A percentile compares a stretch with the other conserved stretches of the same genome.
These are phyloP conservation scores for Picus viridis DNA, from an alignment of 2,797 vertebrate genomes.

Conservation along the genomic window DNA sequence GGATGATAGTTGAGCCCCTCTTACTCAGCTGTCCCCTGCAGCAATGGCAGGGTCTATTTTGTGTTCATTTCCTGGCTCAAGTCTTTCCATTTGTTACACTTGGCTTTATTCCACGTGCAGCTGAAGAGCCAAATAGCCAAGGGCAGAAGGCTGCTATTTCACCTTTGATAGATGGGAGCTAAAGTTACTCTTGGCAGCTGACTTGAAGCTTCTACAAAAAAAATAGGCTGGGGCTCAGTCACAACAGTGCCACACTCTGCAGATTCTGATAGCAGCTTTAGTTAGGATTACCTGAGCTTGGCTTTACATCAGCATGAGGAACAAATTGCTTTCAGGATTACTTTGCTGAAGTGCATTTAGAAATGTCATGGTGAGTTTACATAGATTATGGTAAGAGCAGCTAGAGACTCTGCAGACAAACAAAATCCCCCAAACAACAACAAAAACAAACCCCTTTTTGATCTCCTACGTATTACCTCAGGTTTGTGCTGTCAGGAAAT, in stretches of 20 bases:
- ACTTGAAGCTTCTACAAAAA: background rate
- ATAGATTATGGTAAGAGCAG: background rate
- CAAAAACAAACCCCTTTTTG: background rate
- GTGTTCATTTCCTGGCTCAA: constrained; percentile 42
- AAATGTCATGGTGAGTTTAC: background rate
- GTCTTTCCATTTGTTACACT: background rate
- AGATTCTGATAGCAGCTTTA: background rate
- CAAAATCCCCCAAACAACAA: background rate
- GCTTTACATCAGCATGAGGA: background rate
- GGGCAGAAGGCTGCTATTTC: constrained; percentile 55
- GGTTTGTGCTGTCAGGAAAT: background rate
- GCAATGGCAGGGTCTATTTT: background rate
- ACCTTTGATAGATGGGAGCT: constrained; percentile 40
- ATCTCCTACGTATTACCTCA: background rate
- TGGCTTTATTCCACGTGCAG: background rate
- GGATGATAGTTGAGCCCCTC: background rate
- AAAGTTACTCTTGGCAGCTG: constrained; percentile 38
- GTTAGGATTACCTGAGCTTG: background rate
- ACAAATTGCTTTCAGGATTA: background rate
- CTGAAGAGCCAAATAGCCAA: constrained; percentile 43
- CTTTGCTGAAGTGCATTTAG: background rate
- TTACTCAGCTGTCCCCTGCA: background rate
- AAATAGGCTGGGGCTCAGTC: background rate
- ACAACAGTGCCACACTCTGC: background rate
- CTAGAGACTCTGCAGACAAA: background rate